These are phyloP conservation scores for Megatriorchis doriae DNA, from an alignment of 2,113 vertebrate genomes.

Conservation along the genomic window DNA sequence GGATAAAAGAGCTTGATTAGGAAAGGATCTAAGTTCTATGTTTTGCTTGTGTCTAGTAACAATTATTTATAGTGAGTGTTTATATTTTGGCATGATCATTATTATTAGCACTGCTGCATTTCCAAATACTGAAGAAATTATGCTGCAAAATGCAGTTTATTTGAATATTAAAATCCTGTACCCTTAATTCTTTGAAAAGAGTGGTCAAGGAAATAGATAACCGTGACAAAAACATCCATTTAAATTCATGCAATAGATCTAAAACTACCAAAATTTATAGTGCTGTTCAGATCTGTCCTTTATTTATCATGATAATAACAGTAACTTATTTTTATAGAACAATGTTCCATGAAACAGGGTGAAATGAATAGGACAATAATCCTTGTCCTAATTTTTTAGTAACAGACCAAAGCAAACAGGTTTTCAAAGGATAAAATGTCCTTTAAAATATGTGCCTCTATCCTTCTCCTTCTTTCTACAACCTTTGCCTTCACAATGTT, in stretches of 20 bases:
- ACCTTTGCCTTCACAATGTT: not conserved
- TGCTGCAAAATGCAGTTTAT: constrained; percentile 50
- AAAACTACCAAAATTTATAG: constrained; percentile 69
- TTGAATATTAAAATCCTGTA: constrained; percentile 65
- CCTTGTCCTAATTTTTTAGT: constrained; percentile 54
- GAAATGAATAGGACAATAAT: constrained; percentile 63
- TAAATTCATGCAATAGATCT: constrained; percentile 71
- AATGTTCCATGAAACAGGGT: constrained; percentile 51
- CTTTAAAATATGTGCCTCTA: not conserved
- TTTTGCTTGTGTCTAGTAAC: not conserved
- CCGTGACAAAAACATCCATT: constrained; percentile 69
- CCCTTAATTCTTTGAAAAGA: constrained; percentile 63
- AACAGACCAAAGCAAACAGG: constrained; percentile 38
- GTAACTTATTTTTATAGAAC: constrained; percentile 67
- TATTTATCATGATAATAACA: constrained; percentile 71
- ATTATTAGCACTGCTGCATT: constrained; percentile 29
- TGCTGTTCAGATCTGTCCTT: constrained; percentile 66
- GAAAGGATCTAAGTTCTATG: not conserved
- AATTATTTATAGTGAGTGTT: constrained; percentile 46
- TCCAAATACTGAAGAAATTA: constrained; percentile 44
- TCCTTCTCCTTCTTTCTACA: not conserved
- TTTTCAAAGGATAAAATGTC: constrained; percentile 22
- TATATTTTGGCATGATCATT: constrained; percentile 46
- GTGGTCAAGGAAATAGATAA: constrained; percentile 64
- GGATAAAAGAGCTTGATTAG: constrained; percentile 30